phyloP scores from a whole-genome alignment of 2,888 invertebrate genomes.

The Osmoderma eremita region DNA sequence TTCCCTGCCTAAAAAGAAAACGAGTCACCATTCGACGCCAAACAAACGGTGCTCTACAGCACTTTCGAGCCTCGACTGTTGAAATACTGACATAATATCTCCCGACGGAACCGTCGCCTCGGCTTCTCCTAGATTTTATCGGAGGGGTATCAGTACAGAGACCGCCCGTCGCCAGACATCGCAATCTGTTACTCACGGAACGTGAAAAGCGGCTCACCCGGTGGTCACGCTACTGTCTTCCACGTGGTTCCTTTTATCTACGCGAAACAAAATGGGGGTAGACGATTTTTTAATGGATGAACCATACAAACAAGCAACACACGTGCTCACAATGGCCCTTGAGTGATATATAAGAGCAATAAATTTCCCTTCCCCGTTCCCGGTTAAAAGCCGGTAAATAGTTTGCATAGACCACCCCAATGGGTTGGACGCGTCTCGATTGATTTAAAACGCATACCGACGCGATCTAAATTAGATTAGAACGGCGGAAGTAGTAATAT shows the following conservation, averaged over 20 bases:
- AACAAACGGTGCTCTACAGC: background rate
- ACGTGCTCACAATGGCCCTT: background rate
- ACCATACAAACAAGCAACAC: background rate
- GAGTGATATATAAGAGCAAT: slow-evolving; percentile 10
- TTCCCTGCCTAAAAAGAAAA: background rate
- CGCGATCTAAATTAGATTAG: background rate
- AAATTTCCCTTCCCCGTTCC: slow-evolving; percentile 4
- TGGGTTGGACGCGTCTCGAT: background rate
- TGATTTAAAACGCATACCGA: background rate
- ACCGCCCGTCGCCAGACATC: background rate
- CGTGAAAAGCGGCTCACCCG: background rate
- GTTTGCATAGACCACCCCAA: slow-evolving; percentile 4
- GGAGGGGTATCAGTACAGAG: background rate
- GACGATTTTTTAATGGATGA: slow-evolving; percentile 10
- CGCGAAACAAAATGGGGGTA: slow-evolving; percentile 5
- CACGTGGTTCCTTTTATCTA: slow-evolving; percentile 4
- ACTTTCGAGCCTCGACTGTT: background rate
- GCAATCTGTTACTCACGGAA: background rate
- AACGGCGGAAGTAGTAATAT: background rate
- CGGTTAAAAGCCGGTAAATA: slow-evolving; percentile 11
- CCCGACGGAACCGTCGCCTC: background rate
- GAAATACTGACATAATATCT: slow-evolving; percentile 5
- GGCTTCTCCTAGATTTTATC: slow-evolving; percentile 2
- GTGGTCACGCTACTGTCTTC: background rate
- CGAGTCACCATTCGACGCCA: background rate